Percentiles rank a stretch among this genome's conserved stretches.
Evolutionary conservation across 2,888 invertebrate genomes (phyloP).

Genomic region (Clanis bilineata): DNA sequence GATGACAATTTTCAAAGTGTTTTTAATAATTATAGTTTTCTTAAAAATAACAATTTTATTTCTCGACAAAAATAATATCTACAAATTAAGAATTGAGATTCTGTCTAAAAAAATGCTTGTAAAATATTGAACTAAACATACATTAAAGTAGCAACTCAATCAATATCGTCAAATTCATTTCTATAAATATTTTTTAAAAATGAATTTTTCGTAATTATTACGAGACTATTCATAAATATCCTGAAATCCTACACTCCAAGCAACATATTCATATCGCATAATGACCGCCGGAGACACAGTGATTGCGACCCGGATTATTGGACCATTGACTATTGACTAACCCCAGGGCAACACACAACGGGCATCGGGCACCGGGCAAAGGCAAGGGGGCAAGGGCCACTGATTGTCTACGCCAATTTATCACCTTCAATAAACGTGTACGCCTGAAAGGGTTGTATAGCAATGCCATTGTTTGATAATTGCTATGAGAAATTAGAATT

Average conservation of each 20-base stretch:
- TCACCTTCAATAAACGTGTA: constrained; percentile 7
- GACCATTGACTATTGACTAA: constrained; percentile 18
- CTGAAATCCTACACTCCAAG: not conserved
- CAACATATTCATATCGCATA: constrained; percentile 24
- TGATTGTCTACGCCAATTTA: constrained; percentile 5
- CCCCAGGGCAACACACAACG: not conserved
- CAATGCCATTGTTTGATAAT: not conserved
- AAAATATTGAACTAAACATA: no score
- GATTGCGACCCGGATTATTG: constrained; percentile 30
- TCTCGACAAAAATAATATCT: no score
- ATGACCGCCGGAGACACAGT: constrained; percentile 25
- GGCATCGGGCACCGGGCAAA: not conserved
- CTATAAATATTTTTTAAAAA: no score
- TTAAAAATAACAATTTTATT: no score
- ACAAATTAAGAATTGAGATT: no score
- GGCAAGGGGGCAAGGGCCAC: not conserved
- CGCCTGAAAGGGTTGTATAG: not conserved
- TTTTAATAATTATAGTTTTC: no score
- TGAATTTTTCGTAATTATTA: no score
- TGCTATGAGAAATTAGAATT: not conserved
- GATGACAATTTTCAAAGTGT: no score
- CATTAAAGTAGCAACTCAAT: no score
- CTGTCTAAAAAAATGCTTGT: no score
- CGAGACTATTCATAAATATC: not conserved
- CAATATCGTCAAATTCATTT: no score